phyloP scores from a whole-genome alignment of 2,113 vertebrate species.

The Cololabis saira region DNA sequence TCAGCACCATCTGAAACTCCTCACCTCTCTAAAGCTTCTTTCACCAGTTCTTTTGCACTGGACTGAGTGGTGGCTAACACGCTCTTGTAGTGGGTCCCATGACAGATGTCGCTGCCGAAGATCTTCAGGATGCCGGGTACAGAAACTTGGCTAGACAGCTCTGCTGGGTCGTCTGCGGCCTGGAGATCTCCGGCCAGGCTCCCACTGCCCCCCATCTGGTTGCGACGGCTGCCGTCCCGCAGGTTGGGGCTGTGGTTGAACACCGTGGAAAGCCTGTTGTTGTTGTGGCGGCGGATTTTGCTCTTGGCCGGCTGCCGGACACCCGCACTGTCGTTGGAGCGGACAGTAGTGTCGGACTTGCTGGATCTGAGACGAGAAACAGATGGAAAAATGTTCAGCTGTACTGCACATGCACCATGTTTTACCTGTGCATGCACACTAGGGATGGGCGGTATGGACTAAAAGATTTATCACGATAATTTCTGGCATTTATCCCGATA shows the following conservation, averaged over 20 bases:
- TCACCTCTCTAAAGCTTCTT: constrained; percentile 84
- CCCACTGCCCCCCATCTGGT: constrained; percentile 3
- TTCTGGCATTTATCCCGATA: no score
- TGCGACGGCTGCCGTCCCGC: constrained; percentile 28
- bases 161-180: constrained; percentile 66
- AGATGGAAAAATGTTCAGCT: background rate
- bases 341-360: constrained; percentile 71
- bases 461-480: no score
- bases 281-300: constrained; percentile 84
- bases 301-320: constrained; percentile 83
- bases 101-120: constrained; percentile 82
- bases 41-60: constrained; percentile 81
- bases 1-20: background rate
- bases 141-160: constrained; percentile 80
- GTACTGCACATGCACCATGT: background rate
- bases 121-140: constrained; percentile 84
- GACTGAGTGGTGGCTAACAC: constrained; percentile 82
- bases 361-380: constrained; percentile 70
- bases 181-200: constrained; percentile 33
- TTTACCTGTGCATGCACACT: background rate
- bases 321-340: constrained; percentile 72
- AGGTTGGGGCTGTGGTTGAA: constrained; percentile 78
- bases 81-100: constrained; percentile 83
- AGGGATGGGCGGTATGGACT: no score
- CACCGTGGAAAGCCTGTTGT: constrained; percentile 78